Evolutionary conservation across 2,797 vertebrate genomes (phyloP).

Genomic region (Mormyrus proboscirostris): DNA sequence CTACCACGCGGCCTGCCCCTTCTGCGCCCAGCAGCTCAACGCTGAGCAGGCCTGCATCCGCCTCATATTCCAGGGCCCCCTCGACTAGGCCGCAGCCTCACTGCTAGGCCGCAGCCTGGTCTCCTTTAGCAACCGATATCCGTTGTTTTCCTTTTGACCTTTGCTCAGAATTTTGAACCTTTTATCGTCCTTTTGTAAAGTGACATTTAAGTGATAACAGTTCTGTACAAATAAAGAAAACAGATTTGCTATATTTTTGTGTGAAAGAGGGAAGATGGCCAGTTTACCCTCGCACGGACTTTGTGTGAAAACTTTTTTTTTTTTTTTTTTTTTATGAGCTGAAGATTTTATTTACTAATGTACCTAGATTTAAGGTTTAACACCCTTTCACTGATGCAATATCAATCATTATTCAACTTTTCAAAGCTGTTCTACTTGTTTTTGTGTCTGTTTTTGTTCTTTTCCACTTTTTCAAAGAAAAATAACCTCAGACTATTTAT

Average conservation of each 20-base stretch:
- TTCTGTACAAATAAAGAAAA: slow-evolving; percentile 52
- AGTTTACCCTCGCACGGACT: slow-evolving; percentile 38
- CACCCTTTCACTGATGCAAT: slow-evolving; percentile 57
- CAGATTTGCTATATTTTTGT: slow-evolving; percentile 72
- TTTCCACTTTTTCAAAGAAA: slow-evolving; percentile 12
- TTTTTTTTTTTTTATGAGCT: slow-evolving; percentile 34
- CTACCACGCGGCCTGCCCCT: slow-evolving; percentile 94
- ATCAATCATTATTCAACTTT: slow-evolving; percentile 50
- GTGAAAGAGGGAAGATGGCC: slow-evolving; percentile 53
- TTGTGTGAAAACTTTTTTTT: slow-evolving; percentile 17
- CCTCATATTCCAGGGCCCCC: slow-evolving; percentile 98
- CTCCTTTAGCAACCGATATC: slow-evolving; percentile 28
- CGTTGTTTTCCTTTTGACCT: slow-evolving; percentile 31
- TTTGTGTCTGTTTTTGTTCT: slow-evolving; percentile 51
- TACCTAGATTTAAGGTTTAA: slow-evolving; percentile 32
- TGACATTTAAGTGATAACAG: slow-evolving; percentile 55
- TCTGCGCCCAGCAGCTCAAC: slow-evolving; percentile 88
- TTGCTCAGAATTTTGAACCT: background rate
- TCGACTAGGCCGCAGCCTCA: slow-evolving; percentile 68
- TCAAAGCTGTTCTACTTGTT: slow-evolving; percentile 53
- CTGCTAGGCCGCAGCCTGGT: slow-evolving; percentile 24
- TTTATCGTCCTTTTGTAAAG: slow-evolving; percentile 17
- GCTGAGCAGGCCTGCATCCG: slow-evolving; percentile 89
- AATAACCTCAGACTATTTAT: slow-evolving; percentile 27
- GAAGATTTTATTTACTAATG: slow-evolving; percentile 52